Evolutionary conservation across 2,888 invertebrate genomes (phyloP).

Genomic region (Platycnemis pennipes): DNA sequence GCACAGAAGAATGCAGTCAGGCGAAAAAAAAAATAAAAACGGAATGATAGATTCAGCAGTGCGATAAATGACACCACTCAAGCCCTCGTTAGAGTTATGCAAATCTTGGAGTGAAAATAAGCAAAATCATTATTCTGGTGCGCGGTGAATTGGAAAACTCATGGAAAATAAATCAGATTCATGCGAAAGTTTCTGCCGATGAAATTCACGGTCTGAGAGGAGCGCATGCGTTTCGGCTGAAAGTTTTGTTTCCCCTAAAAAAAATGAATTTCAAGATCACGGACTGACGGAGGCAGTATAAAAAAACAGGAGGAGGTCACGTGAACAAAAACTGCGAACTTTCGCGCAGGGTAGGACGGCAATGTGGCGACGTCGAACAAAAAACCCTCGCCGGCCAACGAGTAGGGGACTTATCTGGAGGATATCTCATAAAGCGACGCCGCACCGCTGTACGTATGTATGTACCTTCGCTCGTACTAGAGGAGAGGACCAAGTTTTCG

Average conservation of each 20-base stretch:
- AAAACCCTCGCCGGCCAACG: background rate
- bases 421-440: slow-evolving; percentile 1
- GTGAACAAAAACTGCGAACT: background rate
- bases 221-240: background rate
- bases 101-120: too few relatives aligned
- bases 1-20: too few relatives aligned
- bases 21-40: too few relatives aligned
- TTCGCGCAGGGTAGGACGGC: background rate
- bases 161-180: too few relatives aligned
- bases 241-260: background rate
- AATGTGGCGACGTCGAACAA: background rate
- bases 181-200: too few relatives aligned
- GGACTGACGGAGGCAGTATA: background rate
- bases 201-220: too few relatives aligned
- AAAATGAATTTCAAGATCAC: background rate
- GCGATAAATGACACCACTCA: too few relatives aligned
- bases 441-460: background rate
- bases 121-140: too few relatives aligned
- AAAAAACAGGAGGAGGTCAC: background rate
- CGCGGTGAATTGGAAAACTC: too few relatives aligned
- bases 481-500: background rate
- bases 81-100: too few relatives aligned
- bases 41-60: too few relatives aligned
- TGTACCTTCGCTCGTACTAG: background rate
- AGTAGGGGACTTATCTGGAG: background rate